Percentiles rank a stretch among this genome's conserved stretches.
Conservation (phyloP, 2,113 vertebrate species). For the Anolis sagrei region DNA sequence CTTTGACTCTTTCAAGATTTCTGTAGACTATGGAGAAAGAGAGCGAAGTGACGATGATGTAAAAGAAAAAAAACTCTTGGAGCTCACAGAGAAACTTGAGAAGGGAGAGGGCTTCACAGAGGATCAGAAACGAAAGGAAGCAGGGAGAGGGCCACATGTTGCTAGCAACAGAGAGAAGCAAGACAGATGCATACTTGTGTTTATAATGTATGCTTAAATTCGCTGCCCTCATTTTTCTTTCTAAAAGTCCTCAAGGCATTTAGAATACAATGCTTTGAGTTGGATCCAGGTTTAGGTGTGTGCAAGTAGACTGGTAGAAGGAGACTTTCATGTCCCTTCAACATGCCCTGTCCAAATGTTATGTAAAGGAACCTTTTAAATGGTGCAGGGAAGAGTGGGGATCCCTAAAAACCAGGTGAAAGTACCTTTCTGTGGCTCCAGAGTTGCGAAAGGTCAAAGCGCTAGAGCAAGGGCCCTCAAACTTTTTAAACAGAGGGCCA, state of each 20-base stretch:
- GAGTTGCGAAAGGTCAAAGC: too few species aligned
- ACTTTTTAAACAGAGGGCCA: too few species aligned
- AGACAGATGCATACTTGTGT: not conserved
- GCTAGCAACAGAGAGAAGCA: not conserved
- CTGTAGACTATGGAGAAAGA: constrained; percentile 39
- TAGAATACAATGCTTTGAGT: not conserved
- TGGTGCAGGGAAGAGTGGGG: too few species aligned
- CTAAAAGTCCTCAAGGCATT: not conserved
- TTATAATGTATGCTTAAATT: constrained; percentile 1
- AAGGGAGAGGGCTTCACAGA: not conserved
- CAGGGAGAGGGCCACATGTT: not conserved
- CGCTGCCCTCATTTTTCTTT: not conserved
- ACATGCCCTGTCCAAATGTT: not conserved
- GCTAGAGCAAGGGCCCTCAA: too few species aligned
- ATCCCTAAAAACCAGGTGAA: not conserved
- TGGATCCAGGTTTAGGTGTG: not conserved
- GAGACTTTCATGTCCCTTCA: not conserved
- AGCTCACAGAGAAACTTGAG: constrained; percentile 16
- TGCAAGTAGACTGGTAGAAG: not conserved
- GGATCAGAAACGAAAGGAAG: not conserved
- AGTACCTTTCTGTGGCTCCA: not conserved
- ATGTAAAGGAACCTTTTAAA: not conserved
- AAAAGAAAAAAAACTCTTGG: constrained; percentile 43
- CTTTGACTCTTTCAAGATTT: constrained; percentile 34
- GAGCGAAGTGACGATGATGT: not conserved